Percentiles rank a stretch among this genome's conserved stretches.
Evolutionary conservation across 2,888 invertebrate species (phyloP).

Genomic region (Cremastinae sp.): DNA sequence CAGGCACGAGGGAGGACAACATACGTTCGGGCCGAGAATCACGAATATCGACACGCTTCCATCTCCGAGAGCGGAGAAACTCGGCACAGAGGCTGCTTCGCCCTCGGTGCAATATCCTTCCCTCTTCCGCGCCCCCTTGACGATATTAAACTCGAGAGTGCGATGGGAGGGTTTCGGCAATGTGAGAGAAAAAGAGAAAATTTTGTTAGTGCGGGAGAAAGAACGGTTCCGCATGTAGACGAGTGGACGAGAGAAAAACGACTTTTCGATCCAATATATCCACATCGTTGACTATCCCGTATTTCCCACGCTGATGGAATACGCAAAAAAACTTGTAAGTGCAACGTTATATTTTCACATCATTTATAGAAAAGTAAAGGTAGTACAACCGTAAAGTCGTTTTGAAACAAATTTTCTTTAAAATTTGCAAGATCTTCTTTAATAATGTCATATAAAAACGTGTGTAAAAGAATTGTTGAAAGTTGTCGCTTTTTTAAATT

Average conservation of each 20-base stretch:
- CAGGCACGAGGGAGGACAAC: slow-evolving; percentile 13
- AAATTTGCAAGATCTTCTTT: no score
- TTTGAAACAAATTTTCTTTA: no score
- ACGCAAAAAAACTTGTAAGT: slow-evolving; percentile 1
- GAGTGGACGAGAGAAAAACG: slow-evolving; percentile 21
- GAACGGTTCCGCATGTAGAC: background rate
- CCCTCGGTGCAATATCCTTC: slow-evolving; percentile 60
- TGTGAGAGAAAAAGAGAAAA: slow-evolving; percentile 30
- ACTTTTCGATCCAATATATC: slow-evolving; percentile 71
- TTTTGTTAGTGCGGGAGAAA: background rate
- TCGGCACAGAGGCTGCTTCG: slow-evolving; percentile 34
- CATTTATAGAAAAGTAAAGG: background rate
- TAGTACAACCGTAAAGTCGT: background rate
- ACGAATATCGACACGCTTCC: slow-evolving; percentile 61
- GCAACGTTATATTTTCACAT: background rate
- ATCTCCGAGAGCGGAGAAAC: slow-evolving; percentile 48
- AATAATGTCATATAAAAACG: no score
- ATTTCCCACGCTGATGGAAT: slow-evolving; percentile 47
- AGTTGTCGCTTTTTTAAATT: no score
- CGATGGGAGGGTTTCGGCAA: slow-evolving; percentile 49
- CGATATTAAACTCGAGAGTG: slow-evolving; percentile 60
- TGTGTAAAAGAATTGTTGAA: no score
- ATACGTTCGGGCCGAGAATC: slow-evolving; percentile 36
- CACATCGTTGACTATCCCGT: slow-evolving; percentile 60
- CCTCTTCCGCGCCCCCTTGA: slow-evolving; percentile 29